Evolutionary conservation across 1,140 invertebrate species (phyloP).

Genomic region (Neodiprion lecontei): DNA sequence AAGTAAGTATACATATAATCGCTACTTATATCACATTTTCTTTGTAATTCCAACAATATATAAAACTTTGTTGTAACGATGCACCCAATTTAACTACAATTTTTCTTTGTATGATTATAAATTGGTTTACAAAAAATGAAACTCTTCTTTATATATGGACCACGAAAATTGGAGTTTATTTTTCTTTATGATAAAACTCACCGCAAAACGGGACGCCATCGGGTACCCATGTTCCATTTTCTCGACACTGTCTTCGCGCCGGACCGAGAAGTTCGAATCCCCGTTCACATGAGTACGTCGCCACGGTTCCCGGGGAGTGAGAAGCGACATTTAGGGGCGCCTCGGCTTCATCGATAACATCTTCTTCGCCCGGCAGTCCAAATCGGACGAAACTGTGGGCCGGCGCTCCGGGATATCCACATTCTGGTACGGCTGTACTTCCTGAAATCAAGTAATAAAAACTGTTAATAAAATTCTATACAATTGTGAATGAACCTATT

Average conservation of each 20-base stretch:
- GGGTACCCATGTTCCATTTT: conserved; percentile 84
- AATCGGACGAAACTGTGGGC: conserved; percentile 85
- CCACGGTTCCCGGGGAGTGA: conserved; percentile 73
- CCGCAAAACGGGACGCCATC: conserved; percentile 94
- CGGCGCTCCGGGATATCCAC: conserved; percentile 91
- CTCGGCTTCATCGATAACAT: conserved; percentile 57
- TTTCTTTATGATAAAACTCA: conserved; percentile 64
- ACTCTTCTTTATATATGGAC: too few species aligned
- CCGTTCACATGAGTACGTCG: conserved; percentile 86
- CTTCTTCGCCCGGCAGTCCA: conserved; percentile 56
- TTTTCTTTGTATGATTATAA: too few species aligned
- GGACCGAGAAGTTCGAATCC: conserved; percentile 92
- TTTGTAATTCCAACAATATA: too few species aligned
- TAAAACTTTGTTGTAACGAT: too few species aligned
- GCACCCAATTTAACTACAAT: too few species aligned
- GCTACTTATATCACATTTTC: too few species aligned
- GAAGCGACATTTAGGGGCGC: conserved; percentile 63
- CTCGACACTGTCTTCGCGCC: conserved; percentile 76
- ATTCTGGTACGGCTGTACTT: conserved; percentile 54
- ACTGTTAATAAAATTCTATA: not conserved
- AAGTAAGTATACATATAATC: too few species aligned
- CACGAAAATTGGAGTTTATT: too few species aligned
- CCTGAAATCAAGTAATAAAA: conserved; percentile 35
- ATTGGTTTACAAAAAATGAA: too few species aligned
- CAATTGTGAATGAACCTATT: too few species aligned